Evolutionary conservation across 2,113 vertebrate species (phyloP).

Genomic region (Corydoras maculifer): DNA sequence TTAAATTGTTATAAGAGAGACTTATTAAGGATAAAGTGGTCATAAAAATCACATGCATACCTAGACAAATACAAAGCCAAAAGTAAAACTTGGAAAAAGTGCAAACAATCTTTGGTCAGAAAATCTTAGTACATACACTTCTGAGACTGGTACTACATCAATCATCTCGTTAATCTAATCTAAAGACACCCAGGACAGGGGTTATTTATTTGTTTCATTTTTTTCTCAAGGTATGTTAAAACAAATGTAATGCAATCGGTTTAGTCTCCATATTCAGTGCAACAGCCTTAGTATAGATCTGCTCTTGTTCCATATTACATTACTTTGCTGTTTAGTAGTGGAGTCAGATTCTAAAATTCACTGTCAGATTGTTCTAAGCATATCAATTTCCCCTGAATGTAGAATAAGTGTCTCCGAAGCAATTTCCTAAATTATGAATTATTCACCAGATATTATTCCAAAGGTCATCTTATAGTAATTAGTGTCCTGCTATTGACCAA

Average conservation of each 20-base stretch:
- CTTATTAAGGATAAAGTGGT: background rate
- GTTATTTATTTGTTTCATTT: too few relatives aligned
- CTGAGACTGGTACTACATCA: too few relatives aligned
- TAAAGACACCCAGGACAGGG: too few relatives aligned
- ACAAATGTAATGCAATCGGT: background rate
- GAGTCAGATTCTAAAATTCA: constrained; percentile 30
- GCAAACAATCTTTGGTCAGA: too few relatives aligned
- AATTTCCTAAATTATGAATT: constrained; percentile 72
- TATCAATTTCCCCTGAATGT: constrained; percentile 57
- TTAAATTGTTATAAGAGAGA: background rate
- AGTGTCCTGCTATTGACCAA: constrained; percentile 77
- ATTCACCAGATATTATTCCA: constrained; percentile 77
- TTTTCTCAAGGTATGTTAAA: background rate
- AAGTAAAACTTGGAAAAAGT: too few relatives aligned
- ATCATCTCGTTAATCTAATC: too few relatives aligned
- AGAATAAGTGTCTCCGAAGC: constrained; percentile 62
- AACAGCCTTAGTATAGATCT: background rate
- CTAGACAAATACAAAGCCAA: too few relatives aligned
- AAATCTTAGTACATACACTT: too few relatives aligned
- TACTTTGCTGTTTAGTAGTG: background rate
- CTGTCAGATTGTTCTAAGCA: constrained; percentile 49
- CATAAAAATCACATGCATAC: background rate
- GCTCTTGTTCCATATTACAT: constrained; percentile 18
- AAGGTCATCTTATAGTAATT: constrained; percentile 80
- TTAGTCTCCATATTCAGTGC: background rate